Evolutionary conservation across 2,797 vertebrate species (phyloP).

Genomic region (Anabacerthia variegaticeps): DNA sequence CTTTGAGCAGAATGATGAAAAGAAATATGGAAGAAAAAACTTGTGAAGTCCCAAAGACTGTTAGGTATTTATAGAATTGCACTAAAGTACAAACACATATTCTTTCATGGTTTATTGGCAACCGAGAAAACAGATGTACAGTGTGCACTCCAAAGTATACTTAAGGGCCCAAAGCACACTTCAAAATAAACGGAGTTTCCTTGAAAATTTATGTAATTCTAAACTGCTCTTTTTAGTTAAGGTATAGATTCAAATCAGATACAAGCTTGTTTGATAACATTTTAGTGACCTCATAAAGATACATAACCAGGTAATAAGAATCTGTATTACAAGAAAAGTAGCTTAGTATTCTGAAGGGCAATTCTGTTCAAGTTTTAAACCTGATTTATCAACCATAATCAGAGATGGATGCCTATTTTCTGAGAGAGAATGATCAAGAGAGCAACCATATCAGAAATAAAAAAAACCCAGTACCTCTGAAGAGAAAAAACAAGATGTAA

Average conservation of each 20-base stretch:
- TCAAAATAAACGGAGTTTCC: not conserved
- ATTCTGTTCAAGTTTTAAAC: not conserved
- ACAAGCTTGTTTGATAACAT: not conserved
- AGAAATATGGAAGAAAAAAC: not conserved
- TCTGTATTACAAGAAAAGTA: not conserved
- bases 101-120: not conserved
- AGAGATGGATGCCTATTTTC: not conserved
- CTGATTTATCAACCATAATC: not conserved
- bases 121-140: not conserved
- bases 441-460: not conserved
- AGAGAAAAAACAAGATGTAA: not conserved
- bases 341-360: not conserved
- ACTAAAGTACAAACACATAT: not conserved
- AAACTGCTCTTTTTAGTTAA: not conserved
- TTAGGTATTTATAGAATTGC: not conserved
- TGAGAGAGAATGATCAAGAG: not conserved
- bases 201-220: fast-evolving
- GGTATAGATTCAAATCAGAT: not conserved
- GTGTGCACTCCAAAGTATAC: not conserved
- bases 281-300: not conserved
- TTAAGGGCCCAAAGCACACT: not conserved
- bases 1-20: not conserved
- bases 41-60: not conserved
- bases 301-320: not conserved
- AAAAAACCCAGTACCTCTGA: not conserved